Base-by-base conservation (phyloP, 35 echinoderm and acorn worm genomes). In the Hemicentrotus pulcherrimus region DNA sequence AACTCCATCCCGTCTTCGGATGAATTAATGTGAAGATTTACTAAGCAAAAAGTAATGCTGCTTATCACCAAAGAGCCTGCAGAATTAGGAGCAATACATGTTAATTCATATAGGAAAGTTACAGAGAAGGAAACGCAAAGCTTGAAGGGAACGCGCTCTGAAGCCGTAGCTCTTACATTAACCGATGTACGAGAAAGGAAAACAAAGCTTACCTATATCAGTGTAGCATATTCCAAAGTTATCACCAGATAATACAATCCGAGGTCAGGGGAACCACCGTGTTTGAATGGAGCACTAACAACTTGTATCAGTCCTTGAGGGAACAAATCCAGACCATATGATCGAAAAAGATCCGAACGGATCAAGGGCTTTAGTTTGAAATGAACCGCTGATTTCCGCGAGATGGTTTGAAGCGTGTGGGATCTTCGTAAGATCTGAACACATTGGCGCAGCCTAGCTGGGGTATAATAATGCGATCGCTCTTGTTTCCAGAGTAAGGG, bases 381-480 rank as follows among this genome's bases (percentile, higher is more conserved):
- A 28, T 78, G 65, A n/a, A 28, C 65, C 65, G 19, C 65, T 78
- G 65, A 78, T n/a, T 78, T 78, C 22, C 2, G 24, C 65, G 65
- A n/a, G 65, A n/a, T 78, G 28, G 19, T 22, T 28, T 28, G 7
- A n/a, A 78, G 65, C 65, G 65, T 78, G 28, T 78, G 6, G 65
- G 65, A 78, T 78, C 65, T 28, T 4, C 19, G 65, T 78, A 5
- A 78, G 65, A 78, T 78, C 22, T 78, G 65, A 78, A 78, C 18
- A 78, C 65, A 78, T 78, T n/a, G 65, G n/a, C 24, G 4, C 65
- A 78, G 19, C 65, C 65, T 78, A 78, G 65, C 65, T 78, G 65
- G 28, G 65, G 65, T 78, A 78, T 78, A 78, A 78, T 78, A 78
- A 78, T 78, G 65, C 65, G 65, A 78, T 78, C 65, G 65, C 65